Conservation (phyloP, 37 sponge, comb jelly and placozoan genomes). For the Axinella damicornis region DNA sequence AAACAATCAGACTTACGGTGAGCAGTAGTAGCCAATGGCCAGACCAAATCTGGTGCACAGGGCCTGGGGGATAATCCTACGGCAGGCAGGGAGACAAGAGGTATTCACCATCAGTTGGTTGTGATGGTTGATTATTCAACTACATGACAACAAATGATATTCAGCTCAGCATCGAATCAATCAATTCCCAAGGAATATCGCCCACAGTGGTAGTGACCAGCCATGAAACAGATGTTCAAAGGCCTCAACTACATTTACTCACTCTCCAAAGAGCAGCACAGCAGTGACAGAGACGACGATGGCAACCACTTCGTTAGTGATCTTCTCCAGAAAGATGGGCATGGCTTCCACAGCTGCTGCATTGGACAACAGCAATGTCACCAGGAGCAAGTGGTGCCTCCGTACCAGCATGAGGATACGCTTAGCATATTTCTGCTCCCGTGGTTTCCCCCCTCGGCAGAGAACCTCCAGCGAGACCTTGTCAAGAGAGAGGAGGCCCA, state of each 20-base stretch:
- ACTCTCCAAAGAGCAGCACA: constrained; percentile 91
- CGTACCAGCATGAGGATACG: constrained; percentile 69
- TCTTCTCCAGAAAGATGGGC: constrained; percentile 83
- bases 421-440: constrained; percentile 70
- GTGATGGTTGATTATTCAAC: too few relatives aligned
- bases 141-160: too few relatives aligned
- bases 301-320: constrained; percentile 78
- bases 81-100: not conserved
- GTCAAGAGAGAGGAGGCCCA: constrained; percentile 91
- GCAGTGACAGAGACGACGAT: constrained; percentile 88
- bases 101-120: too few relatives aligned
- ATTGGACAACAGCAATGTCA: constrained; percentile 87
- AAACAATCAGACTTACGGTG: constrained; percentile 64
- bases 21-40: constrained; percentile 90
- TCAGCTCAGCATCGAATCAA: too few relatives aligned
- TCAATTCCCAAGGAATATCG: too few relatives aligned
- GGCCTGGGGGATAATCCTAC: constrained; percentile 87
- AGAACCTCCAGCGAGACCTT: constrained; percentile 74
- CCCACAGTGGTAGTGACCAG: too few relatives aligned
- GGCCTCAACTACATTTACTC: too few relatives aligned
- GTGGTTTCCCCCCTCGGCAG: constrained; percentile 66
- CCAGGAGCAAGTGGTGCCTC: constrained; percentile 80
- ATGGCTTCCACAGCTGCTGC: constrained; percentile 85
- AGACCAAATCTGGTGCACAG: constrained; percentile 86
- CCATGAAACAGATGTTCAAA: too few relatives aligned